A percentile compares a stretch with the other conserved stretches of the same genome.
Evolutionary conservation across 1,140 invertebrate species (phyloP).

Genomic region (Gonioctena quinquepunctata): DNA sequence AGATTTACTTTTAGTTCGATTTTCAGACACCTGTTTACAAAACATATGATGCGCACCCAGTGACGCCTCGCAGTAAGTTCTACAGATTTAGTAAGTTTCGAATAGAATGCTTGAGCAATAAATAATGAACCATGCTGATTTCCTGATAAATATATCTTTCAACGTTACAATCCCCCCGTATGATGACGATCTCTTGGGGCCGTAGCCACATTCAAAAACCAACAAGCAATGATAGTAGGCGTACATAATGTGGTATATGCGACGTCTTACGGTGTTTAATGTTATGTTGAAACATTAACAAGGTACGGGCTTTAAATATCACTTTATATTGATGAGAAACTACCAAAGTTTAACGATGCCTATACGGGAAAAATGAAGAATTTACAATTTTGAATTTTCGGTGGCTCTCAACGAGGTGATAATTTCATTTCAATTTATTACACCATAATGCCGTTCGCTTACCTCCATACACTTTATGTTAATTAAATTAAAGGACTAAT

Average conservation of each 20-base stretch:
- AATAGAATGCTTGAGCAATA: too few species aligned
- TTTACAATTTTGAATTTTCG: constrained; percentile 33
- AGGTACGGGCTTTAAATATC: constrained; percentile 24
- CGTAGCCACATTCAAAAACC: background rate
- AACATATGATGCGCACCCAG: too few species aligned
- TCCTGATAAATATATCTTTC: too few species aligned
- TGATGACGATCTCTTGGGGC: background rate
- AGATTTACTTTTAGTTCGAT: too few species aligned
- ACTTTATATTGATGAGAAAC: constrained; percentile 30
- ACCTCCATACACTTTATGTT: constrained; percentile 33
- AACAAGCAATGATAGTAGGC: constrained; percentile 13
- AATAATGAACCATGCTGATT: too few species aligned
- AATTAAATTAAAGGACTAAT: constrained; percentile 39
- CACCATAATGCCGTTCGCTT: constrained; percentile 15
- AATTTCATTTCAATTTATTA: constrained; percentile 37
- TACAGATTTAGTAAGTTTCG: too few species aligned
- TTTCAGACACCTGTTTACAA: too few species aligned
- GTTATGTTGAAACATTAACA: constrained; percentile 31
- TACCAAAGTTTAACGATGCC: background rate
- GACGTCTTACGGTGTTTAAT: constrained; percentile 29
- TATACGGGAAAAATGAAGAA: constrained; percentile 7
- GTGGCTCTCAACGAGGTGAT: constrained; percentile 37
- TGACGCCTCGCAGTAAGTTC: too few species aligned
- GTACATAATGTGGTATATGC: constrained; percentile 29
- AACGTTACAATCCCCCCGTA: too few species aligned